These are phyloP conservation scores for Apamea anceps DNA, from an alignment of 2,888 invertebrate species.

Conservation along the genomic window DNA sequence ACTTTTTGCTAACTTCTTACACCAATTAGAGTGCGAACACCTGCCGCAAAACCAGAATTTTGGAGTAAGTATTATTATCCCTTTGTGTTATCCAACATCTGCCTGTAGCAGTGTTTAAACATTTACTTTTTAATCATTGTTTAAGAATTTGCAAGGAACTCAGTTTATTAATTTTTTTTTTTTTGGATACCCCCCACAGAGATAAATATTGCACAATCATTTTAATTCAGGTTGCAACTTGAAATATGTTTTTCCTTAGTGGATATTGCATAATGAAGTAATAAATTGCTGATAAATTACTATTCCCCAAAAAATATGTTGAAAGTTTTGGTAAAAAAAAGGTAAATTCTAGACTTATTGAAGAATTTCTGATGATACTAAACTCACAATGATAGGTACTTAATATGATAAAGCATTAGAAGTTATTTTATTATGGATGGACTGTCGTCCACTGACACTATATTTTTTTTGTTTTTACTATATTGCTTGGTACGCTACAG, in stretches of 20 bases:
- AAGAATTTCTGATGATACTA: not conserved
- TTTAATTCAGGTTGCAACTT: conserved; percentile 4
- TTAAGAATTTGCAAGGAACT: conserved; percentile 8
- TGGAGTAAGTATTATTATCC: conserved; percentile 17
- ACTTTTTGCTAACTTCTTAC: conserved; percentile 11
- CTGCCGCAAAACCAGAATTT: conserved; percentile 59
- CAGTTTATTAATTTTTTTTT: not conserved
- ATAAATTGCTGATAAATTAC: not conserved
- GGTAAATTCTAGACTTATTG: not conserved
- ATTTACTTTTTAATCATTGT: not conserved
- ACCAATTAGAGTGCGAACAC: conserved; percentile 42
- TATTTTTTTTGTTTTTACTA: not conserved
- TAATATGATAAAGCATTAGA: not conserved
- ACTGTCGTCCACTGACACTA: not conserved
- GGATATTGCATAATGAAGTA: conserved; percentile 14
- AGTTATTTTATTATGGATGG: not conserved
- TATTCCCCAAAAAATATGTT: not conserved
- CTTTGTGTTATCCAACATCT: conserved; percentile 53
- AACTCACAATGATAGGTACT: not conserved
- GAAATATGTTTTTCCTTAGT: not conserved
- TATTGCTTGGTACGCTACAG: not conserved
- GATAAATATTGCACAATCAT: conserved; percentile 38
- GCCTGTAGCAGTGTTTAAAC: conserved; percentile 11
- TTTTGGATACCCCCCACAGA: conserved; percentile 50
- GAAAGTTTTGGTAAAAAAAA: not conserved